phyloP scores from a whole-genome alignment of 1,140 invertebrate genomes.

The Hormaphis cornu region DNA sequence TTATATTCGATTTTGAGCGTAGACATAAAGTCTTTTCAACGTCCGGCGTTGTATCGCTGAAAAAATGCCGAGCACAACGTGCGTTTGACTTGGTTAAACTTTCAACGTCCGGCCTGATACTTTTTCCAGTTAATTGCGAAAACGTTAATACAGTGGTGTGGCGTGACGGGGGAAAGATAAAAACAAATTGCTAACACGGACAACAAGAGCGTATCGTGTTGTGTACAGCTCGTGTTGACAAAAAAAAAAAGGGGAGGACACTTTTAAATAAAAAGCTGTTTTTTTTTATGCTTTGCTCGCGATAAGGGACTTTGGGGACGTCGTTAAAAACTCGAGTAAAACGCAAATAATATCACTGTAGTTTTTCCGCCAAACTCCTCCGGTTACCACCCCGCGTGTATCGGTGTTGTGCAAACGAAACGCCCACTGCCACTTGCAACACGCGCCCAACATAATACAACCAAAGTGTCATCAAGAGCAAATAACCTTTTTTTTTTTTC shows the following conservation, averaged over 20 bases:
- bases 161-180: conserved; percentile 3
- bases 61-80: neutral
- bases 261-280: conserved; percentile 5
- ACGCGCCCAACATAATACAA: neutral
- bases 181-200: neutral
- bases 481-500: neutral
- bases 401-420: neutral
- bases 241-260: conserved; percentile 2
- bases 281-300: neutral
- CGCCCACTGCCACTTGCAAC: conserved; percentile 10
- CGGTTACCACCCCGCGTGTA: neutral
- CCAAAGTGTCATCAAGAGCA: neutral
- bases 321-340: conserved; percentile 7
- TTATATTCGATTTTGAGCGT: no score
- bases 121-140: conserved; percentile 14
- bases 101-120: neutral
- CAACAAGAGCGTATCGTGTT: no score
- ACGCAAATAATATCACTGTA: conserved; percentile 13
- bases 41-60: neutral
- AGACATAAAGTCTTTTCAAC: neutral
- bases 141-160: neutral
- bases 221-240: neutral
- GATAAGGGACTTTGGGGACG: conserved; percentile 14
- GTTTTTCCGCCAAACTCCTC: neutral
- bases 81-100: conserved; percentile 2